Percentiles rank a stretch among this genome's conserved stretches.
Evolutionary conservation across 2,888 invertebrate species (phyloP).

Genomic region (Ferdinandea cuprea): DNA sequence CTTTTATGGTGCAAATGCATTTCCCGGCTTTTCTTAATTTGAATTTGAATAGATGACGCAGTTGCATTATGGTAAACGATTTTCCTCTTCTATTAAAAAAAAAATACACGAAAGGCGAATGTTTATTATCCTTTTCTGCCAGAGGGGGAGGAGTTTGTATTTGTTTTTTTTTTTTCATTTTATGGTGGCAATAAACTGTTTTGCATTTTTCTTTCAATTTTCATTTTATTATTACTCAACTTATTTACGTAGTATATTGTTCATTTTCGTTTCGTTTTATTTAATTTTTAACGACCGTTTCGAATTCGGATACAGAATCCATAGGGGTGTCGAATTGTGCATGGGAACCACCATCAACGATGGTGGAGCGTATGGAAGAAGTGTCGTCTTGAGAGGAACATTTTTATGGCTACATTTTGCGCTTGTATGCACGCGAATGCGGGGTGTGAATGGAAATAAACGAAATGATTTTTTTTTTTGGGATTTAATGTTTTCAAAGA

Average conservation of each 20-base stretch:
- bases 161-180: no score
- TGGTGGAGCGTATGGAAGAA: conserved; percentile 24
- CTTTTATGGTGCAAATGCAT: conserved; percentile 62
- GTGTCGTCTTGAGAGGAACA: conserved; percentile 45
- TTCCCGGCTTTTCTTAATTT: conserved; percentile 29
- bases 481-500: no score
- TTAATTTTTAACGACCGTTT: conserved; percentile 68
- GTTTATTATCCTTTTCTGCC: conserved; percentile 60
- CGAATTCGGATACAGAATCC: conserved; percentile 46
- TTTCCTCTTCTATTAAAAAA: conserved; percentile 53
- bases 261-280: conserved; percentile 51
- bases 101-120: conserved; percentile 17
- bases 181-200: conserved; percentile 70
- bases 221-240: conserved; percentile 57
- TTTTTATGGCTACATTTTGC: conserved; percentile 54
- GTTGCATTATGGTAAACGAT: conserved; percentile 42
- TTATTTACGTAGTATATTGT: conserved; percentile 21
- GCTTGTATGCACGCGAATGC: no score
- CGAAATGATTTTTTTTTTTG: no score
- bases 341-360: no score
- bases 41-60: conserved; percentile 58
- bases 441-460: no score
- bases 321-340: conserved; percentile 48
- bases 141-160: conserved; percentile 25
- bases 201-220: conserved; percentile 64